Evolutionary conservation across 2,888 invertebrate species (phyloP), one percentile per base, ranked within the genome.

Genomic region (Chymomyza caudatula): DNA sequence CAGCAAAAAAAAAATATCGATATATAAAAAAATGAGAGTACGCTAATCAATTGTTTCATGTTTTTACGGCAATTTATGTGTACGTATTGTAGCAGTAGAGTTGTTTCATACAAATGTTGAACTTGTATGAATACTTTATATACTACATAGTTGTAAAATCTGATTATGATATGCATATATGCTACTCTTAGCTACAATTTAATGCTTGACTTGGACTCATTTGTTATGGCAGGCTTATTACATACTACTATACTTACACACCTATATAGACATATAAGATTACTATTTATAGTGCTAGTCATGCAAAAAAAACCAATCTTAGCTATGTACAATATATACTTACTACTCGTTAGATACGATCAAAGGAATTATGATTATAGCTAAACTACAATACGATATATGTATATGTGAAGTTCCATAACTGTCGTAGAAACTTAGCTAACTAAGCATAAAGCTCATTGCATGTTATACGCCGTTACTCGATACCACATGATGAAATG

Each of bases 101-200:
- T 37, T 37, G 29, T 37, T 37, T 37, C 29, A 37, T 37, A 37
- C 29, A 37, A 37, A 8, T 37, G 2, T 37, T 8, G 11, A 37
- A 11, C 29, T 37, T 37, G 29, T 37, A 37, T 37, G 29, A 37
- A 37, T 37, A 37, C 29, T 37, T 11, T 37, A 37, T 71, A 71
- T 56, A 81, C 81, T 65, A 76, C 65, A 61, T 78, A 78, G 78
- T 66, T 81, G 74, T 78, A 77, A 80, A 67, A 76, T 73, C 69
- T 63, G 61, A 77, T 60, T 66, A 71, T 44, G 60, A 69, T 60
- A 67, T 59, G 58, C 52, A 49, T 52, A 51, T 54, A 65, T n/a
- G n/a, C n/a, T n/a, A n/a, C n/a, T n/a, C 15, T 53, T 61, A 56
- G 52, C 29, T 66, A 71, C 1, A 47, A 47, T 4, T 62, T 73